Evolutionary conservation across 2,888 invertebrate genomes (phyloP), one percentile per base, ranked within the genome.

Genomic region (Epistrophella euchroma): DNA sequence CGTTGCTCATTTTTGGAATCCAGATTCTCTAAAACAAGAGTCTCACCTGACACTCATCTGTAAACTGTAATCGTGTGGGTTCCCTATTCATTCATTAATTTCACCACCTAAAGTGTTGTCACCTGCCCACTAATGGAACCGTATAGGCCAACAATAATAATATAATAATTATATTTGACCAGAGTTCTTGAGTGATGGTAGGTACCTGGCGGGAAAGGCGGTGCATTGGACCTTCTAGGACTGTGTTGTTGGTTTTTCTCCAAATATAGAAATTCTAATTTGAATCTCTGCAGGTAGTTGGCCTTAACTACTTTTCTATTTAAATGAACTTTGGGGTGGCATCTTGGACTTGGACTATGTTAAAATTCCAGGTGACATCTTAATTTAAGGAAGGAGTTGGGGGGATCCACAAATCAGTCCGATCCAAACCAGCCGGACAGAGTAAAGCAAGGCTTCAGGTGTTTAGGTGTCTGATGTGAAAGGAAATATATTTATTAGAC

Each of bases 221-320:
- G 13, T n/a, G n/a, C 28, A 50, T 0, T 43, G 43, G n/a, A 43
- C 52, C 52, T 55, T 90, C 89, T 89, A 88, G 88, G 89, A 89
- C 13, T 89, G 89, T 87, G 28, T 66, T 19, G 66, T 60, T 62
- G 22, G 25, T 52, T 50, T 47, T 55, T 70, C 77, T 66, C 50
- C 40, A 58, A 52, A 66, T 60, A 15, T 55, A 45, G 58, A 55
- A 52, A 79, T 72, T 84, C 75, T 79, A 72, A 79, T 84, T 80
- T 74, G 79, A 72, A 76, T 68, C 72, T 72, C 75, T 25, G 52
- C 66, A 84, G 74, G 80, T 66, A 79, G 84, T 81, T 76, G 70
- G 70, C 81, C 85, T 73, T 73, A 85, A 85, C 76, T 86, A 58
- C 73, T 71, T 82, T 86, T 62, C 78, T 74, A 86, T 86, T 86